Percentiles rank a stretch among this genome's conserved stretches.
Conservation (phyloP, 2,113 vertebrate species). For the Sorex fumeus region DNA sequence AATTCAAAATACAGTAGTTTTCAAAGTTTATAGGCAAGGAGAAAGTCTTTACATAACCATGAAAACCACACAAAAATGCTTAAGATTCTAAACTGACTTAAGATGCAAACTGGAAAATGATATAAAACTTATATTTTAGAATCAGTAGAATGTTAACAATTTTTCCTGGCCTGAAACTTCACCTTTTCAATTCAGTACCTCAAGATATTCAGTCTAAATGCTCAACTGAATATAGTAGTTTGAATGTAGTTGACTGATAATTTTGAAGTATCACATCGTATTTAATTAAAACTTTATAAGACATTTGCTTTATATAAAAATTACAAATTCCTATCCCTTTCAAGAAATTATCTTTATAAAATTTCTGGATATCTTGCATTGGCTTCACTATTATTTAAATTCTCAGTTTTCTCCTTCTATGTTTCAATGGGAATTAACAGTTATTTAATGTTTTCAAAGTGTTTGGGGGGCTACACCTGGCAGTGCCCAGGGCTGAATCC, state of each 20-base stretch:
- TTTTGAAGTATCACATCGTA: slow-evolving; percentile 31
- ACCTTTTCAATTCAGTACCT: slow-evolving; percentile 60
- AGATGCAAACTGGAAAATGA: slow-evolving; percentile 73
- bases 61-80: slow-evolving; percentile 75
- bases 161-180: slow-evolving; percentile 56
- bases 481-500: too few relatives aligned
- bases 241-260: slow-evolving; percentile 28
- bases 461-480: background rate
- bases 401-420: slow-evolving; percentile 29
- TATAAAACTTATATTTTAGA: slow-evolving; percentile 68
- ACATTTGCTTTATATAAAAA: slow-evolving; percentile 58
- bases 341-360: slow-evolving; percentile 41
- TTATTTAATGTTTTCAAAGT: slow-evolving; percentile 55
- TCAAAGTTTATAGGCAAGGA: slow-evolving; percentile 77
- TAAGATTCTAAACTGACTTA: slow-evolving; percentile 70
- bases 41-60: slow-evolving; percentile 72
- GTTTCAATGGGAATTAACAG: slow-evolving; percentile 29
- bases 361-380: background rate
- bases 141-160: slow-evolving; percentile 68
- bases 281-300: slow-evolving; percentile 28
- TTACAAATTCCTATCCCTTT: slow-evolving; percentile 35
- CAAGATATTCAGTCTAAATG: slow-evolving; percentile 33
- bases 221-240: background rate
- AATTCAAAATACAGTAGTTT: slow-evolving; percentile 77
- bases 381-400: slow-evolving; percentile 50